A percentile compares a stretch with the other conserved stretches of the same genome.
Conservation (phyloP, 2,888 invertebrate genomes). For the Drosophila subsilvestris region DNA sequence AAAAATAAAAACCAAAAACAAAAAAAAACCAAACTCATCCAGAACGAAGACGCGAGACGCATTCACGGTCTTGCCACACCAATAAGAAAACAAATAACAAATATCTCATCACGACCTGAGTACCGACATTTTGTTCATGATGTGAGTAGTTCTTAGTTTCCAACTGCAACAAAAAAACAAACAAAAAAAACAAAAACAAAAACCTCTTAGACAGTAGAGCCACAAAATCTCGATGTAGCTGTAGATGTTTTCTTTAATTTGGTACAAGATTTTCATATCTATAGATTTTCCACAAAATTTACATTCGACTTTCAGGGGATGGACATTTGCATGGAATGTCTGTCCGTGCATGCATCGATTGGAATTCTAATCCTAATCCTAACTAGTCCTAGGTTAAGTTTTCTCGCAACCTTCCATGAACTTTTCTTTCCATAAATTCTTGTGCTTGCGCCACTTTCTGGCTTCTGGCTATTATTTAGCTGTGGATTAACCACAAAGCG, state of each 20-base stretch:
- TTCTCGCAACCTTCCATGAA: conserved; percentile 15
- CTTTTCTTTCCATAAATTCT: conserved; percentile 19
- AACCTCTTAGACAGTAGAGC: conserved; percentile 52
- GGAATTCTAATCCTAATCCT: neutral
- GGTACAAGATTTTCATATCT: conserved; percentile 6
- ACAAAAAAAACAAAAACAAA: conserved; percentile 35
- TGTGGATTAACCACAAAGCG: conserved; percentile 33
- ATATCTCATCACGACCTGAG: conserved; percentile 85
- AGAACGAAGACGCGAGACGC: conserved; percentile 84
- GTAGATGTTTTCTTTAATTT: neutral
- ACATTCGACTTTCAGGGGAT: neutral
- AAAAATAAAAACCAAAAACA: conserved; percentile 53
- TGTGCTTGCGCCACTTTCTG: conserved; percentile 38
- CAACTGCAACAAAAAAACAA: conserved; percentile 37
- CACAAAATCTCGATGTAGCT: conserved; percentile 24
- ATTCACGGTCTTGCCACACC: conserved; percentile 85
- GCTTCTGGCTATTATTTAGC: conserved; percentile 30
- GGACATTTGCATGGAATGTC: neutral
- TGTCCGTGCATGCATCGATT: neutral
- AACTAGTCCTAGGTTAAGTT: neutral
- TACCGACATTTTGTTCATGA: conserved; percentile 85
- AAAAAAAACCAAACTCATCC: conserved; percentile 81
- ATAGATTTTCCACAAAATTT: conserved; percentile 6
- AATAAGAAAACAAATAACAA: conserved; percentile 84
- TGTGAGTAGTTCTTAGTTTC: conserved; percentile 83